A percentile compares a stretch with the other conserved stretches of the same genome.
These are phyloP conservation scores for Hydrotaea cyrtoneurina DNA, from an alignment of 2,888 invertebrate species.

Conservation along the genomic window DNA sequence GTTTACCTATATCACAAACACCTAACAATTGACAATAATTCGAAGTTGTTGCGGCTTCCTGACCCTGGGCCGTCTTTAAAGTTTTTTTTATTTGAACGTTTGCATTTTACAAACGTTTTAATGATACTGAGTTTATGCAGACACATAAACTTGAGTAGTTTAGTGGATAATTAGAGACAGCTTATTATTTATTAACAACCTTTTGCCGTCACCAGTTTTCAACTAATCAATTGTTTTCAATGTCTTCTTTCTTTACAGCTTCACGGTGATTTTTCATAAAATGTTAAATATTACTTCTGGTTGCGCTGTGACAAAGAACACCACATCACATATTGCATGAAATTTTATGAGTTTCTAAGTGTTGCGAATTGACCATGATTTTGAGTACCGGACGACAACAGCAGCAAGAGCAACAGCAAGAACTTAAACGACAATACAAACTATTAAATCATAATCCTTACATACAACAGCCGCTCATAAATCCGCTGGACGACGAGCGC, in stretches of 20 bases:
- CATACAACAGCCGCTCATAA: slow-evolving; percentile 61
- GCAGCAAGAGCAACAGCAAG: slow-evolving; percentile 42
- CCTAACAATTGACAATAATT: too few species aligned
- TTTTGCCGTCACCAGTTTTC: too few species aligned
- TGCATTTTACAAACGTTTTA: too few species aligned
- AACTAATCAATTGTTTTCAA: background rate
- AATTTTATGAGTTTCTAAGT: slow-evolving; percentile 29
- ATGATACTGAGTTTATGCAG: too few species aligned
- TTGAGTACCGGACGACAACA: slow-evolving; percentile 50
- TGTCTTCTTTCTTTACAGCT: slow-evolving; percentile 2
- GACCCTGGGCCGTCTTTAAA: too few species aligned
- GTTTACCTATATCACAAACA: too few species aligned
- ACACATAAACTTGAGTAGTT: too few species aligned
- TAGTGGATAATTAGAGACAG: too few species aligned
- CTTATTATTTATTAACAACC: too few species aligned
- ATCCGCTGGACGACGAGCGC: slow-evolving; percentile 43
- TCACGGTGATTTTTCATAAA: background rate
- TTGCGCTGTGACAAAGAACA: background rate
- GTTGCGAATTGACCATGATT: slow-evolving; percentile 58
- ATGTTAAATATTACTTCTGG: slow-evolving; percentile 2
- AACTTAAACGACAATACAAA: slow-evolving; percentile 17
- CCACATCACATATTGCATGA: background rate
- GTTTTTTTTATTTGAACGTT: too few species aligned
- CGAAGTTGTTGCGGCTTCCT: too few species aligned
- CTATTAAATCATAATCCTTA: slow-evolving; percentile 60